These are phyloP conservation scores for Odontothrips loti DNA, from an alignment of 2,888 invertebrate species.

Conservation along the genomic window DNA sequence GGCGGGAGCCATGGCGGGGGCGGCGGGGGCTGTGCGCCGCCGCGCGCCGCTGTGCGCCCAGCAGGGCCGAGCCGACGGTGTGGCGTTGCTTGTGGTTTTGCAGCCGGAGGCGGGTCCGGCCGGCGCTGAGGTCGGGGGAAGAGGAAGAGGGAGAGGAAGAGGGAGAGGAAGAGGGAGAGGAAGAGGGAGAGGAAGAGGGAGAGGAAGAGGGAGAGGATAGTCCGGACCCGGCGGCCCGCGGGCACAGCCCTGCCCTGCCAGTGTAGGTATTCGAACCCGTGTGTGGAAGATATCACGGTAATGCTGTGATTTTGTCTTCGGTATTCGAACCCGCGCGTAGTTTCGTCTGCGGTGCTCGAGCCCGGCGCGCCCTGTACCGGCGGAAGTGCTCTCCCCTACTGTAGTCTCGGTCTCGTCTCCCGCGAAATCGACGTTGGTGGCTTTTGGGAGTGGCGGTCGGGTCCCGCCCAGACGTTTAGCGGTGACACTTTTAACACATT, in stretches of 20 bases:
- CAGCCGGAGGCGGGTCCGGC: no score
- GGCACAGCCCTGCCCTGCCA: background rate
- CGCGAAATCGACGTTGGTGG: conserved; percentile 5
- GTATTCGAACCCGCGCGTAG: no score
- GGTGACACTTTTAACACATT: conserved; percentile 25
- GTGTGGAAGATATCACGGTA: no score
- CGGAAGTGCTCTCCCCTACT: background rate
- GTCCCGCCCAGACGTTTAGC: conserved; percentile 16
- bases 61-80: no score
- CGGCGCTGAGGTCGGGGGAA: no score
- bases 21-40: background rate
- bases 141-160: background rate
- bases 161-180: background rate
- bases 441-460: background rate
- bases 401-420: background rate
- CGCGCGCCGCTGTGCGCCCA: background rate
- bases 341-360: background rate
- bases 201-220: background rate
- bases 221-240: background rate
- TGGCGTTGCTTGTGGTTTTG: no score
- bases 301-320: no score
- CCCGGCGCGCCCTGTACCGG: background rate
- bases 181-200: background rate
- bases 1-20: no score
- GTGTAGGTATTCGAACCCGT: no score